Percentiles rank a stretch among this genome's conserved stretches.
Conservation (phyloP, 2,113 vertebrate genomes). For the Ellobius talpinus region DNA sequence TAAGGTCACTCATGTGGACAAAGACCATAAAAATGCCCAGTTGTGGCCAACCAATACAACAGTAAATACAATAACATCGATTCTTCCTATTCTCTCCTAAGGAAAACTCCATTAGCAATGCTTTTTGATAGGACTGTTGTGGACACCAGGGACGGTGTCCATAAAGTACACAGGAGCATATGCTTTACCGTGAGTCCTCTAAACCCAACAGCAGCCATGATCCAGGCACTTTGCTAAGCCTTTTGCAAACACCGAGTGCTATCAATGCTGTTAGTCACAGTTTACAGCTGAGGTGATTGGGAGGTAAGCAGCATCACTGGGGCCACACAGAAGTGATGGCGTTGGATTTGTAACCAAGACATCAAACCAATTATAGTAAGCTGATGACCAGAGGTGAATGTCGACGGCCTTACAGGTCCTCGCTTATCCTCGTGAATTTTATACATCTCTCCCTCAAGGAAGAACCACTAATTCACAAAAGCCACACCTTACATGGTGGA, state of each 20-base stretch:
- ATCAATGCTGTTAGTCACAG: background rate
- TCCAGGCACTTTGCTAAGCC: background rate
- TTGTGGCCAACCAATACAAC: background rate
- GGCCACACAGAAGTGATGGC: background rate
- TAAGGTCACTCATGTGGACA: background rate
- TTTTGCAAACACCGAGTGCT: background rate
- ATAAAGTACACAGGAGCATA: background rate
- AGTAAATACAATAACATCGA: background rate
- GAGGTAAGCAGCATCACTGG: background rate
- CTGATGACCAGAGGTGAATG: background rate
- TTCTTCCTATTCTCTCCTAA: background rate
- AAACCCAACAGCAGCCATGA: background rate
- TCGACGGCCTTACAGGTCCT: background rate
- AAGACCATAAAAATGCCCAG: background rate
- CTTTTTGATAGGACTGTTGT: background rate
- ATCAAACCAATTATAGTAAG: background rate
- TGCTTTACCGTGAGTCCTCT: background rate
- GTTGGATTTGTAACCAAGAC: background rate
- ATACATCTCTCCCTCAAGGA: background rate
- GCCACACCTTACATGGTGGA: background rate
- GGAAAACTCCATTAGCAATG: background rate
- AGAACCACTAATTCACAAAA: background rate
- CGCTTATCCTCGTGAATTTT: background rate
- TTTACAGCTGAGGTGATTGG: background rate
- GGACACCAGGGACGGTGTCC: background rate